A percentile compares a stretch with the other conserved stretches of the same genome.
Evolutionary conservation across 2,888 invertebrate genomes (phyloP).

Genomic region (Oeneis ivallda): DNA sequence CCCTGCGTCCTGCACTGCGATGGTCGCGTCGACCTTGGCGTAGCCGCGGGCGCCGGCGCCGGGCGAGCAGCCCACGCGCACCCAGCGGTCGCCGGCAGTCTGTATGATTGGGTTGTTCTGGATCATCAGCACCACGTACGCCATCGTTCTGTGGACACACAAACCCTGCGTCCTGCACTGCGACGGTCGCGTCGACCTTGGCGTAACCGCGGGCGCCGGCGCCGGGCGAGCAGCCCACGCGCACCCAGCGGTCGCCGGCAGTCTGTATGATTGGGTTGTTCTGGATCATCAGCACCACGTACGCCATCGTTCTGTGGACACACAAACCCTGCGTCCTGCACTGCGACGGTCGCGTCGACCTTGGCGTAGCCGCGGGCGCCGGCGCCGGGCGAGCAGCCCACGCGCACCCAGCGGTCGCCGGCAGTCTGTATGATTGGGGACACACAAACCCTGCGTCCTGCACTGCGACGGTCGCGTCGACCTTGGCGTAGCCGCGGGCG

Average conservation of each 20-base stretch:
- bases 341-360: conserved; percentile 73
- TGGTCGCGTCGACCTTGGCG: conserved; percentile 68
- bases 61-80: conserved; percentile 90
- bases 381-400: conserved; percentile 86
- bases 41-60: conserved; percentile 52
- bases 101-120: conserved; percentile 93
- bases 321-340: conserved; percentile 69
- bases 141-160: conserved; percentile 83
- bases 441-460: no score
- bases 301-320: conserved; percentile 89
- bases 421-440: conserved; percentile 93
- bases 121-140: conserved; percentile 88
- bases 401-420: conserved; percentile 90
- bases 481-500: no score
- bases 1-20: conserved; percentile 75
- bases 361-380: conserved; percentile 55
- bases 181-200: no score
- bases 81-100: conserved; percentile 90
- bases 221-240: no score
- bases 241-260: no score
- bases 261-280: no score
- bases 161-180: neutral
- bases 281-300: conserved; percentile 89
- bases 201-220: no score
- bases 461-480: no score